phyloP scores from a whole-genome alignment of 2,888 invertebrate genomes.

The Pycnomerus fuliginosus region DNA sequence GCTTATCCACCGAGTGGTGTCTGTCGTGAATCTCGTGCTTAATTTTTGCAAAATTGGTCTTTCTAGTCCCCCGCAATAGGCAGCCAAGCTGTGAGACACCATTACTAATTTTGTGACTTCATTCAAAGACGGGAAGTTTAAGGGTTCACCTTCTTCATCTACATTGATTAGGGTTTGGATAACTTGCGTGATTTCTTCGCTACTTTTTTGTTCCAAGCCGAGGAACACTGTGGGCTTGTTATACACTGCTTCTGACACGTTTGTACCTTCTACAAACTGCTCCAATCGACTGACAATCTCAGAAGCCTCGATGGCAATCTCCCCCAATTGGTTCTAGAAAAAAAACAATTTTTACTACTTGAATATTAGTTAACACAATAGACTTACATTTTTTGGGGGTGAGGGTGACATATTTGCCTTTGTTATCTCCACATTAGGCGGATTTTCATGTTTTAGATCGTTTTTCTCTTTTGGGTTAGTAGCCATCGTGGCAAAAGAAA shows the following conservation, averaged over 20 bases:
- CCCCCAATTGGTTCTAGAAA: conserved; percentile 47
- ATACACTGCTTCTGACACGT: conserved; percentile 33
- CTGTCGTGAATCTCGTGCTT: conserved; percentile 78
- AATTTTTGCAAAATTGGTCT: conserved; percentile 75
- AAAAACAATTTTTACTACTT: conserved; percentile 8
- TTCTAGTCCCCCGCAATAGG: conserved; percentile 82
- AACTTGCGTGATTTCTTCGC: conserved; percentile 61
- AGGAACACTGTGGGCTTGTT: conserved; percentile 47
- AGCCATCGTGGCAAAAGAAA: conserved; percentile 49
- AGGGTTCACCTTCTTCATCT: conserved; percentile 64
- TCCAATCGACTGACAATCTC: conserved; percentile 53
- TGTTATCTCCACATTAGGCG: conserved; percentile 34
- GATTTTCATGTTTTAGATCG: conserved; percentile 33
- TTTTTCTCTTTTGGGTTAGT: conserved; percentile 35
- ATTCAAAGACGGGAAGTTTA: conserved; percentile 62
- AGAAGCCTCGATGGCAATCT: conserved; percentile 53
- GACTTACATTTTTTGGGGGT: conserved; percentile 32
- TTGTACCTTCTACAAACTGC: conserved; percentile 48
- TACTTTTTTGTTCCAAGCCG: conserved; percentile 48
- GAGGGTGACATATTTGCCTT: conserved; percentile 28
- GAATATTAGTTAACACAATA: conserved; percentile 45
- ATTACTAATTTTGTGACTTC: conserved; percentile 67
- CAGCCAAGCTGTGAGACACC: conserved; percentile 84
- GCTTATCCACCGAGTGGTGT: conserved; percentile 85
- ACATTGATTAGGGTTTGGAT: conserved; percentile 63